Percentiles rank a stretch among this genome's conserved stretches.
These are phyloP conservation scores for Anarrhichthys ocellatus DNA, from an alignment of 2,113 vertebrate species.

Conservation along the genomic window DNA sequence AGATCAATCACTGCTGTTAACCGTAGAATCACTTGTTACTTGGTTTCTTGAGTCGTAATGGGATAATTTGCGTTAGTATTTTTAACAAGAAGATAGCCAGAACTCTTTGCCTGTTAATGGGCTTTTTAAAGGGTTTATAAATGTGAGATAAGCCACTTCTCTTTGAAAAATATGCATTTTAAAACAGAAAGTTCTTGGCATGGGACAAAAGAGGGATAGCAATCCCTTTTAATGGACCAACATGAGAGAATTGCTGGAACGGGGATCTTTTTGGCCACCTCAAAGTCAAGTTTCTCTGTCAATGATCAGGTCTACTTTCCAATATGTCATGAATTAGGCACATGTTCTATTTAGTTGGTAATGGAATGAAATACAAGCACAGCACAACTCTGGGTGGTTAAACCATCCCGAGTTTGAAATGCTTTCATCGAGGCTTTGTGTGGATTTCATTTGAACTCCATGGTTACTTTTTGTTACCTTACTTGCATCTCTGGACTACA, in stretches of 20 bases:
- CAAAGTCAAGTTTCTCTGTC: constrained; percentile 66
- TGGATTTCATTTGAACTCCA: constrained; percentile 77
- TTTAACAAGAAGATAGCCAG: constrained; percentile 14
- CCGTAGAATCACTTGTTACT: constrained; percentile 3
- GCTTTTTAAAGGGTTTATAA: constrained; percentile 9
- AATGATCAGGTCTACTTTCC: constrained; percentile 56
- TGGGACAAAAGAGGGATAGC: constrained; percentile 82
- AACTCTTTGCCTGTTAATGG: neutral
- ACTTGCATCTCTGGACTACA: constrained; percentile 80
- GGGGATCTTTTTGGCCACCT: constrained; percentile 77
- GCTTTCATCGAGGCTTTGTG: constrained; percentile 76
- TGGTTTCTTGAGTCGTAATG: constrained; percentile 25
- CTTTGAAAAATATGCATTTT: constrained; percentile 83
- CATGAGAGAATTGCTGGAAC: constrained; percentile 76
- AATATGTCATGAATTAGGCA: constrained; percentile 50
- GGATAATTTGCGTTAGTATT: constrained; percentile 23
- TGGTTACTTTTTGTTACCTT: constrained; percentile 75
- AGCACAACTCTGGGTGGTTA: constrained; percentile 63
- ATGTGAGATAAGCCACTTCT: constrained; percentile 73
- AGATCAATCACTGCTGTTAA: constrained; percentile 17
- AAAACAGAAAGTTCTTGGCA: constrained; percentile 66
- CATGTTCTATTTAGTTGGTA: constrained; percentile 49
- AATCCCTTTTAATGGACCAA: constrained; percentile 77
- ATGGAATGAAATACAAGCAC: constrained; percentile 38
- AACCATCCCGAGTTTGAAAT: constrained; percentile 76